These are phyloP conservation scores for Drosophila affinis DNA, from an alignment of 2,888 invertebrate genomes.

Conservation along the genomic window DNA sequence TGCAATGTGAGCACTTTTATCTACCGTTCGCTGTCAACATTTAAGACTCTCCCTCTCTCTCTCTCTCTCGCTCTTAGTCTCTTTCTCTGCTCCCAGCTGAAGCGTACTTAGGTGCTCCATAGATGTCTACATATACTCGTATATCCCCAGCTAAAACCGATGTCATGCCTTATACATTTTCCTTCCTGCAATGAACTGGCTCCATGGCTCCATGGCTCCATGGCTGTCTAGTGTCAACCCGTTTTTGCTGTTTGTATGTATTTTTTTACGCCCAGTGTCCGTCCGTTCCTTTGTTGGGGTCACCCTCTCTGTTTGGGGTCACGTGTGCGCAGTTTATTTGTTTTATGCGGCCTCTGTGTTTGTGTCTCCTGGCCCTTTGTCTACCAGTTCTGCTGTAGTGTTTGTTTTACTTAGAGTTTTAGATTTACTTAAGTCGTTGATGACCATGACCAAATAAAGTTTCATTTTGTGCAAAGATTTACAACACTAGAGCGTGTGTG, in stretches of 20 bases:
- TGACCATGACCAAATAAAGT: conserved; percentile 79
- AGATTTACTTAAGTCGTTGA: conserved; percentile 78
- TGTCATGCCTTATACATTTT: conserved; percentile 11
- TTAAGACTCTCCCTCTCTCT: conserved; percentile 43
- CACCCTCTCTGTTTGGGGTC: conserved; percentile 57
- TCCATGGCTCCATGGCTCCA: not conserved
- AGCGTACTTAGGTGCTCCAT: conserved; percentile 62
- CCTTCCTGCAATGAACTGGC: conserved; percentile 24
- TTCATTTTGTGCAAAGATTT: conserved; percentile 76
- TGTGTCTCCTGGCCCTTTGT: conserved; percentile 15
- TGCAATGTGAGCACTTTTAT: conserved; percentile 74
- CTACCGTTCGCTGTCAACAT: conserved; percentile 62
- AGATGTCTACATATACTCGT: conserved; percentile 21
- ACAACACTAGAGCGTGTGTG: conserved; percentile 76
- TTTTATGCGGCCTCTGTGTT: conserved; percentile 54
- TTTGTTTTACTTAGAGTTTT: conserved; percentile 76
- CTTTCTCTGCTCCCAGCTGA: conserved; percentile 44
- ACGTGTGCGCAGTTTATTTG: conserved; percentile 76
- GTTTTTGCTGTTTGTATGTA: not conserved
- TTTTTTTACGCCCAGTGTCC: conserved; percentile 31
- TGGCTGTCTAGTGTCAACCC: not conserved
- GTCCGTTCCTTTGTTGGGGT: conserved; percentile 24
- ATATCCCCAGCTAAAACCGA: conserved; percentile 6
- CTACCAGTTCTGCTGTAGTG: conserved; percentile 40
- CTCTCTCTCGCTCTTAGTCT: conserved; percentile 10